phyloP scores from a whole-genome alignment of 2,888 invertebrate genomes.

The Chromoteleia sp. region DNA sequence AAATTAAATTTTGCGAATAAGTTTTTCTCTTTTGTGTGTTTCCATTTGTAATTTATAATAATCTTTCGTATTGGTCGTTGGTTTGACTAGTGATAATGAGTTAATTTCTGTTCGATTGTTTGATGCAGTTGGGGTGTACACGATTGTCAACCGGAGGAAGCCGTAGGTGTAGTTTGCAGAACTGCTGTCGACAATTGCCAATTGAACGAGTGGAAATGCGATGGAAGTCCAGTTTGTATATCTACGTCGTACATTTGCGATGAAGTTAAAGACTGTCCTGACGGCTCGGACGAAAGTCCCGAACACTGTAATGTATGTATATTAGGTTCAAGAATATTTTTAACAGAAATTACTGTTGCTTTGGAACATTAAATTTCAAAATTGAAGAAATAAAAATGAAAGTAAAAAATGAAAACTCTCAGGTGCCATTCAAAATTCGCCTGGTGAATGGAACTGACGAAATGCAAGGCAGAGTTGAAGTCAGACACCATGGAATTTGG shows the following conservation, averaged over 20 bases:
- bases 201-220: conserved; percentile 88
- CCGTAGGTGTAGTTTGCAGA: conserved; percentile 89
- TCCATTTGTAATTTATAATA: no score
- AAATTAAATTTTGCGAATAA: no score
- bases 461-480: conserved; percentile 89
- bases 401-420: no score
- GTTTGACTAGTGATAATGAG: conserved; percentile 5
- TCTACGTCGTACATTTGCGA: conserved; percentile 88
- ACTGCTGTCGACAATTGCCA: conserved; percentile 87
- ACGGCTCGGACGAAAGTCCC: conserved; percentile 88
- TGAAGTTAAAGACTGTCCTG: conserved; percentile 88
- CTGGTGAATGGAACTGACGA: conserved; percentile 86
- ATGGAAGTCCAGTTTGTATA: conserved; percentile 87
- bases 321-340: no score
- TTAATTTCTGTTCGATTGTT: conserved; percentile 16
- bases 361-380: no score
- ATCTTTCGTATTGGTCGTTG: no score
- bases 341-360: no score
- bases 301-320: conserved; percentile 87
- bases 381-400: no score
- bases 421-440: conserved; percentile 87
- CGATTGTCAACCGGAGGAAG: conserved; percentile 89
- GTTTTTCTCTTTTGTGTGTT: no score
- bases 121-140: conserved; percentile 88
- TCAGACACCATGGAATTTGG: conserved; percentile 89